Evolutionary conservation across 2,113 vertebrate species (phyloP), one percentile per base, ranked within the genome.

Genomic region (Hymenochirus boettgeri): DNA sequence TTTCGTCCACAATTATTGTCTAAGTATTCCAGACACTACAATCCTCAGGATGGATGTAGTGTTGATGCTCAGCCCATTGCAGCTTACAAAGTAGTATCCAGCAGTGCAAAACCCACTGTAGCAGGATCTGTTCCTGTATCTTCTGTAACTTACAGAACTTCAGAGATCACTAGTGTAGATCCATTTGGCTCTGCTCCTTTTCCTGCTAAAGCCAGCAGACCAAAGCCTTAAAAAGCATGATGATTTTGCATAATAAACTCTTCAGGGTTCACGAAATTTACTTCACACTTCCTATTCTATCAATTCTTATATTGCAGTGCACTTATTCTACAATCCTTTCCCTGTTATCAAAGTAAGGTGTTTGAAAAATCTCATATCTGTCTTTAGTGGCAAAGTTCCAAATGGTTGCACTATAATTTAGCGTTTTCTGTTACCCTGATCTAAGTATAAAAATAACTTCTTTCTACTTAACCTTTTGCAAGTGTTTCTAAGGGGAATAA

Each of bases 11-110:
- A 95, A 39, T 80, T 92, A 48, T 73, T 99, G 53, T 77, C 92
- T 31, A 99, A 97, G 76, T 99, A 99, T 58, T 99, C 96, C 73
- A 89, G 94, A 50, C 95, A 99, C 83, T 98, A 94, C 73, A 74
- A 91, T n/a, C 90, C 87, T 1, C 84, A 92, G 2, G 85, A 86
- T 2, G 77, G 79, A 65, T 79, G 61, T 11, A 71, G 62, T 47
- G 57, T 72, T 0, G 71, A 82, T 18, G 83, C 70, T 33, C 85
- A 88, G 73, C 86, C 89, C 50, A 88, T 85, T 5, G 86, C 86
- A 54, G 86, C 94, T 51, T 92, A 94, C 76, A 88, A 94, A n/a
- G 89, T 97, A 13, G 86, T 98, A 27, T 89, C 89, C 29, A 86
- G 92, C 54, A 84, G 88, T 75, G 85, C 78, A 80, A 85, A 75